Conservation (phyloP, 2,113 vertebrate genomes). For the Rhinopomastus cyanomelas region DNA sequence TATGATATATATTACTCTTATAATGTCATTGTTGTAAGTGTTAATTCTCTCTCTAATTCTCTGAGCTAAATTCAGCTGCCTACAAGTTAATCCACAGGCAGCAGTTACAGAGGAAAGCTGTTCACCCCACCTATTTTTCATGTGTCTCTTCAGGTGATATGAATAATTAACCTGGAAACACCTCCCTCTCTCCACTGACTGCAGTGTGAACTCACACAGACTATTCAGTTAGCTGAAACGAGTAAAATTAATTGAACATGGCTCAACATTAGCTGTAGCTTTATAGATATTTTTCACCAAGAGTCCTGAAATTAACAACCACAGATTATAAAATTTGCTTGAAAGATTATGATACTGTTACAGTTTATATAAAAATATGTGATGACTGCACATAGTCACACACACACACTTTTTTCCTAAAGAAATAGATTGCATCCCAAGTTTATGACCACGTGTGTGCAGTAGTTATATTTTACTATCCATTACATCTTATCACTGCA, state of each 20-base stretch:
- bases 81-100: not conserved
- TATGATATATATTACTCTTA: not conserved
- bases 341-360: slow-evolving; percentile 5
- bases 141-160: not conserved
- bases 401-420: not conserved
- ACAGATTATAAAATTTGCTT: slow-evolving; percentile 19
- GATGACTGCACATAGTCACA: not conserved
- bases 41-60: not conserved
- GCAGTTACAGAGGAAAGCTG: not conserved
- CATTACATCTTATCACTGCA: not conserved
- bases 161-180: not conserved
- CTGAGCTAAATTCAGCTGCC: not conserved
- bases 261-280: not conserved
- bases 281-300: not conserved
- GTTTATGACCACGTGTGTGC: not conserved
- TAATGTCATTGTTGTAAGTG: not conserved
- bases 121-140: not conserved
- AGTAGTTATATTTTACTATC: slow-evolving; percentile 3
- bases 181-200: not conserved
- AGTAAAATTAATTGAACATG: not conserved
- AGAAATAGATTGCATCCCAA: slow-evolving; percentile 3
- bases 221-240: not conserved
- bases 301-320: not conserved
- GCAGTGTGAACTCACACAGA: not conserved
- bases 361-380: slow-evolving; percentile 5